Base-by-base conservation (phyloP, 92 coral and sea anemone species). In the Galaxea fascicularis region DNA sequence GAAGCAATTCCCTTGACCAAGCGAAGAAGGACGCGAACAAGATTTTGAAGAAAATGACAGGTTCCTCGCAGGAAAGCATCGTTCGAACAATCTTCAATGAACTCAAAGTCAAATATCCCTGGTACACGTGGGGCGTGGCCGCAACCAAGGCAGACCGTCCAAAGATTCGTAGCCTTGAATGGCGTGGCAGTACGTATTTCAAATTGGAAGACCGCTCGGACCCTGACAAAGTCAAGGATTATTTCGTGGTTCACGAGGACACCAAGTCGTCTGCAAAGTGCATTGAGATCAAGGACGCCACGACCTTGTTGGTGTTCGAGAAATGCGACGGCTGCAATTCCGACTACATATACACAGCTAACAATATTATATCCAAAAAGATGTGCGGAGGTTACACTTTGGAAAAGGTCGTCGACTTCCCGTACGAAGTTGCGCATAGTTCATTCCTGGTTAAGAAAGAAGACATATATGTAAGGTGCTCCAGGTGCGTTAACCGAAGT, bases 51-150 rank as follows among this genome's bases (percentile, higher is more conserved):
- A 60, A 58, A 8, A 41, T 76, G 57, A 59, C 12, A 22, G 70
- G 70, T 5, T 60, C 35, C 39, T 7, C 81, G 2, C 81, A 24
- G 21, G 81, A 58, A 35, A 60, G 69, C 81, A 76, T 76, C 22
- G 81, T 76, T 59, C 21, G n/a, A 59, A 24, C 81, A 35, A 76
- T 76, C 69, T 76, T 76, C 16, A 15, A 59, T n/a, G 70, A 76
- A 31, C 81, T 76, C 17, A 76, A 76, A 39, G 35, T 60, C 29
- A 59, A 75, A 65, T 58, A 75, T 25, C 52, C 80, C 29, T 75
- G 80, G 80, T 75, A 75, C 53, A 75, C 80, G 0, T 75, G 80
- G 80, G 68, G 53, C 8, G 80, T 75, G 47, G 67, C 67, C 30
- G 68, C 80, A 27, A 52, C 57, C 67, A 75, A 57, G 46, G 17